These are phyloP conservation scores for Chaunax sp. DNA, from an alignment of 2,797 vertebrate genomes.

Conservation along the genomic window DNA sequence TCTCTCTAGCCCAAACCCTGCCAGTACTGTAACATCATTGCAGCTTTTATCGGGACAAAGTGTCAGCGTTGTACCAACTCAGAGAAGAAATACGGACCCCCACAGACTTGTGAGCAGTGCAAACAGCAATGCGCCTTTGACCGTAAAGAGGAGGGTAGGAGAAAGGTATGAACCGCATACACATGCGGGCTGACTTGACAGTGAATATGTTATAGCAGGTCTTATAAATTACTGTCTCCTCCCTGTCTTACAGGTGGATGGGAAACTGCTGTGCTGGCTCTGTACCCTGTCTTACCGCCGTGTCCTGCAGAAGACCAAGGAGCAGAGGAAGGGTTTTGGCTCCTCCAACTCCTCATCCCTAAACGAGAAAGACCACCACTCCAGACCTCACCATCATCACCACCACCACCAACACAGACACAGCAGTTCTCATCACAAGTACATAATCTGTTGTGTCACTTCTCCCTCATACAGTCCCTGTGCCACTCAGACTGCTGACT, in stretches of 20 bases:
- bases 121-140: constrained; percentile 99
- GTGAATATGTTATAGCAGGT: not conserved
- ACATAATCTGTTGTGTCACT: constrained; percentile 61
- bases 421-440: constrained; percentile 95
- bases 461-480: not conserved
- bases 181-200: not conserved
- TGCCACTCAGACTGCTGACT: not conserved
- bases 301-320: constrained; percentile 99
- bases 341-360: constrained; percentile 95
- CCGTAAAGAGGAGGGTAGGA: constrained; percentile 95
- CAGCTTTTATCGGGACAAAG: constrained; percentile 98
- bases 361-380: constrained; percentile 96
- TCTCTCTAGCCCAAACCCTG: constrained; percentile 94
- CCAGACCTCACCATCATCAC: constrained; percentile 92
- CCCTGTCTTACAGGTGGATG: constrained; percentile 88
- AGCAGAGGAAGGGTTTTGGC: constrained; percentile 96
- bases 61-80: constrained; percentile 99
- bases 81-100: constrained; percentile 98
- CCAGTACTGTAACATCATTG: constrained; percentile 99
- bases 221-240: constrained; percentile 5
- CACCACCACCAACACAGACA: constrained; percentile 90
- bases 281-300: constrained; percentile 98
- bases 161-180: constrained; percentile 85
- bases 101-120: constrained; percentile 98
- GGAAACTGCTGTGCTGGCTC: constrained; percentile 97